phyloP scores from a whole-genome alignment of 2,113 vertebrate species.

The Spermophilus dauricus region DNA sequence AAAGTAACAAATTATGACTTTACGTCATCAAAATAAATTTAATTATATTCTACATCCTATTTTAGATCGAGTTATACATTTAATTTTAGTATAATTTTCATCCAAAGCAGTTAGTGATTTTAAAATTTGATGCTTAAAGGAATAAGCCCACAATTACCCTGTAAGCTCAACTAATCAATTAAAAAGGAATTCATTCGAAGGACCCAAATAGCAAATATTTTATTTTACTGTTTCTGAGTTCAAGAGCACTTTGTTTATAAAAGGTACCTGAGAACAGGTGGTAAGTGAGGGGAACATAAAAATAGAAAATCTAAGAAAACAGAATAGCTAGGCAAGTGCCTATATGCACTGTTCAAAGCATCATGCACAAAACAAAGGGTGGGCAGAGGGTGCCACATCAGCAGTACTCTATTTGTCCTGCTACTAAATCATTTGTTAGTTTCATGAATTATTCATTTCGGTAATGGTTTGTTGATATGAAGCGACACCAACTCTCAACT shows the following conservation, averaged over 20 bases:
- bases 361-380: constrained; percentile 53
- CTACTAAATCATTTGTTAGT: constrained; percentile 58
- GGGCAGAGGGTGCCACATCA: constrained; percentile 80
- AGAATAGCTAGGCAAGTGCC: not conserved
- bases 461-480: constrained; percentile 55
- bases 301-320: constrained; percentile 45
- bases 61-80: constrained; percentile 18
- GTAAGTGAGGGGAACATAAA: not conserved
- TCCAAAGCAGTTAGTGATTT: constrained; percentile 15
- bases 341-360: constrained; percentile 49
- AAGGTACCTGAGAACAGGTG: constrained; percentile 22
- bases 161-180: constrained; percentile 44
- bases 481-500: not conserved
- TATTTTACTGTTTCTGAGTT: not conserved
- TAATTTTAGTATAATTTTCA: constrained; percentile 53
- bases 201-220: constrained; percentile 55
- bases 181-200: constrained; percentile 57
- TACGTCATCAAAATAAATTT: constrained; percentile 20
- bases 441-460: constrained; percentile 71
- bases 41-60: constrained; percentile 33
- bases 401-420: constrained; percentile 20
- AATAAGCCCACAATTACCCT: constrained; percentile 42
- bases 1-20: constrained; percentile 27
- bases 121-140: constrained; percentile 45
- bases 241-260: not conserved